Conservation (phyloP, 2,113 vertebrate genomes). For the Falco punctatus region DNA sequence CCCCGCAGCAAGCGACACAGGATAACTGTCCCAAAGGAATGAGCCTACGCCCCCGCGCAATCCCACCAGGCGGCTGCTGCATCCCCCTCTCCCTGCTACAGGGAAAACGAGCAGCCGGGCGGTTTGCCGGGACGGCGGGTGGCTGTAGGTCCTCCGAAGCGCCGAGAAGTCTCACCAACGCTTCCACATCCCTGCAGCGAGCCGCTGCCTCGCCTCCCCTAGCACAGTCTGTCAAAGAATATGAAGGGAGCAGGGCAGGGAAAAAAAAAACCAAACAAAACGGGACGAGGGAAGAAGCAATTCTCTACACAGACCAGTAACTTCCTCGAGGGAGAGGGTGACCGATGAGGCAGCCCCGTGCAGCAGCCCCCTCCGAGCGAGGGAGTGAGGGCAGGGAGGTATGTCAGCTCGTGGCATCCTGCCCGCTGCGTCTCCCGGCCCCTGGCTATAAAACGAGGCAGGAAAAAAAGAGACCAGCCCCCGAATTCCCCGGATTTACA, state of each 20-base stretch:
- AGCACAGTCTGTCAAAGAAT: neutral
- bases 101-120: neutral
- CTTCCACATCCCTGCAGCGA: neutral
- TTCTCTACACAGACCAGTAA: constrained; percentile 32
- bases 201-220: neutral
- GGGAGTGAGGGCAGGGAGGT: constrained; percentile 55
- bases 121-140: neutral
- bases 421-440: neutral
- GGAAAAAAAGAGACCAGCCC: neutral
- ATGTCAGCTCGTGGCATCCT: neutral
- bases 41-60: neutral
- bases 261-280: too few relatives aligned
- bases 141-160: fast-evolving
- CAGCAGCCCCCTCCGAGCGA: constrained; percentile 45
- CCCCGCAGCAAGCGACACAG: neutral
- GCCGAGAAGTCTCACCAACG: neutral
- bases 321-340: constrained; percentile 27
- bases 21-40: neutral
- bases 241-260: neutral
- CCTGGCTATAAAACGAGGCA: neutral
- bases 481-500: neutral
- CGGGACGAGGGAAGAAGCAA: constrained; percentile 33
- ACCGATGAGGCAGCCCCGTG: constrained; percentile 41
- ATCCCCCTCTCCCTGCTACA: neutral
- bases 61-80: neutral